Conservation (phyloP, 2,888 invertebrate species). For the Cepaea hortensis region DNA sequence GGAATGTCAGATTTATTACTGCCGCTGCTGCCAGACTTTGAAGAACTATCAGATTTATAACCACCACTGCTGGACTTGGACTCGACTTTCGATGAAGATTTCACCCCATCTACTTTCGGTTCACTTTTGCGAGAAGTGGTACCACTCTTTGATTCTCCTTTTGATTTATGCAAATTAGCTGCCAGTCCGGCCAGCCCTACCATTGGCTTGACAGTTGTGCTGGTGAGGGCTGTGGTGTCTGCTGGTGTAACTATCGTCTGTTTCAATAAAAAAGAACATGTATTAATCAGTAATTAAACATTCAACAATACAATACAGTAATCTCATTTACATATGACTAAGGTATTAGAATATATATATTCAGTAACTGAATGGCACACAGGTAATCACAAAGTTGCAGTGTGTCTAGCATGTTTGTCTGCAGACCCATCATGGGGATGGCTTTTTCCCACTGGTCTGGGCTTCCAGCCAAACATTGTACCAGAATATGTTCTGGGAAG, state of each 20-base stretch:
- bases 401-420: too few species aligned
- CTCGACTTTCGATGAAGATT: conserved; percentile 40
- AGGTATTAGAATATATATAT: too few species aligned
- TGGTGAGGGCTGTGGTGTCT: conserved; percentile 37
- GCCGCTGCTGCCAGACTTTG: conserved; percentile 7
- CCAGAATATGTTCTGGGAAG: too few species aligned
- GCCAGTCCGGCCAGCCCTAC: conserved; percentile 75
- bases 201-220: conserved; percentile 66
- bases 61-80: conserved; percentile 11
- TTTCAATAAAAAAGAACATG: neutral
- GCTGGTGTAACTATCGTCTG: conserved; percentile 49
- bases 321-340: too few species aligned
- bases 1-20: conserved; percentile 41
- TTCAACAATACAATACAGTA: too few species aligned
- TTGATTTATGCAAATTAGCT: conserved; percentile 72
- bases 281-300: neutral
- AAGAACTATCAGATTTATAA: conserved; percentile 37
- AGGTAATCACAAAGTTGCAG: too few species aligned
- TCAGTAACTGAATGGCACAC: too few species aligned
- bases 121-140: conserved; percentile 39
- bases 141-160: conserved; percentile 43
- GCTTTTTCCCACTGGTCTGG: too few species aligned
- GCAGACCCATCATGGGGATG: too few species aligned
- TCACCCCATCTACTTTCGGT: conserved; percentile 51
- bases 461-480: too few species aligned